Percentiles rank a stretch among this genome's conserved stretches.
Evolutionary conservation across 2,113 vertebrate genomes (phyloP).

Genomic region (Benitochromis conjunctus): DNA sequence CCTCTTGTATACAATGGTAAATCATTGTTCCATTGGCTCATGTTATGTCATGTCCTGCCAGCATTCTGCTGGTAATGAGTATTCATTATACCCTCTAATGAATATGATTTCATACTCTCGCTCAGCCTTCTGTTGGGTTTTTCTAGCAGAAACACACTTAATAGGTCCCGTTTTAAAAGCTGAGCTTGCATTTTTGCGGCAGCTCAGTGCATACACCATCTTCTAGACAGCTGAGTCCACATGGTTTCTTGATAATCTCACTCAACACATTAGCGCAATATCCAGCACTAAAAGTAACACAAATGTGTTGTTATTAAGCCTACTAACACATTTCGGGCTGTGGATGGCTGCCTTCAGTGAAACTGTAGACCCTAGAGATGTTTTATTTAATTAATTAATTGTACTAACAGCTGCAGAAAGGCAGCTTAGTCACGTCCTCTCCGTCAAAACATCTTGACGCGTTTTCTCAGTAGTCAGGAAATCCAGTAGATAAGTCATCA

Average conservation of each 20-base stretch:
- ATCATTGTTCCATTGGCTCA: not conserved
- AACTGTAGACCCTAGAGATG: not conserved
- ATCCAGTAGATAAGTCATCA: not conserved
- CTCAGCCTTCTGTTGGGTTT: not conserved
- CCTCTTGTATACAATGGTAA: not conserved
- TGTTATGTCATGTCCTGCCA: constrained; percentile 1
- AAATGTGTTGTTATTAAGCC: not conserved
- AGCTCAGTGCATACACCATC: not conserved
- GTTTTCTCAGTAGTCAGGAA: not conserved
- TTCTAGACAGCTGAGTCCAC: constrained; percentile 11
- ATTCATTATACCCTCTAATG: constrained; percentile 38
- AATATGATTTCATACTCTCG: constrained; percentile 25
- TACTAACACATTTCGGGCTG: not conserved
- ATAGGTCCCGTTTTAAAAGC: constrained; percentile 3
- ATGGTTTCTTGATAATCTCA: constrained; percentile 15
- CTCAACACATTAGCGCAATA: constrained; percentile 19
- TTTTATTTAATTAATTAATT: not conserved
- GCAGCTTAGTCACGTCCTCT: constrained; percentile 5
- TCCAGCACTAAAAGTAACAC: constrained; percentile 8
- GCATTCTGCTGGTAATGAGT: constrained; percentile 8
- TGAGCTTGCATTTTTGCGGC: constrained; percentile 29
- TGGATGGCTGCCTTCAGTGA: not conserved
- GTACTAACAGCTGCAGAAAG: constrained; percentile 7
- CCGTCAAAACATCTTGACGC: constrained; percentile 11
- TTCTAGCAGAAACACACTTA: constrained; percentile 8